phyloP scores from a whole-genome alignment of 2,113 vertebrate species.

The Scortum barcoo region DNA sequence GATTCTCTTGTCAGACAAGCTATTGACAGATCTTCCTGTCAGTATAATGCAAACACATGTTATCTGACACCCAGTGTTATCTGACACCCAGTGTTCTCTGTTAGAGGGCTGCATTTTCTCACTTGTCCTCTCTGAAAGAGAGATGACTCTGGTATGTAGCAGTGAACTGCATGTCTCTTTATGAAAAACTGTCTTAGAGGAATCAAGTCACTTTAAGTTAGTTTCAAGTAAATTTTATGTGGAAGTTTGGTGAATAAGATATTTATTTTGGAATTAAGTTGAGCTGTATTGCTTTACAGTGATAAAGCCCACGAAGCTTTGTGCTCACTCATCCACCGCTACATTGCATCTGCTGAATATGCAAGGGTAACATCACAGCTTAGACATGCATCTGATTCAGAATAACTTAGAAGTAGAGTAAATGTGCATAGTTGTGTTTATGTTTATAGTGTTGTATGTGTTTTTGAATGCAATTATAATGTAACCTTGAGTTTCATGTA shows the following conservation, averaged over 20 bases:
- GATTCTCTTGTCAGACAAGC: conserved; percentile 19
- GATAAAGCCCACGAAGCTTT: conserved; percentile 11
- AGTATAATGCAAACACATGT: conserved; percentile 22
- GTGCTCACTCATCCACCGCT: conserved; percentile 18
- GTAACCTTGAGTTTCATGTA: not conserved
- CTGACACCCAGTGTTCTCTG: conserved; percentile 11
- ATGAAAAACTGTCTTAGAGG: too few species aligned
- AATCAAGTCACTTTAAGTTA: too few species aligned
- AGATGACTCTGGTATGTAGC: not conserved
- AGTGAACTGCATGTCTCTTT: too few species aligned
- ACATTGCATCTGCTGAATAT: not conserved
- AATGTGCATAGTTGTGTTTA: not conserved
- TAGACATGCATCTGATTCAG: not conserved
- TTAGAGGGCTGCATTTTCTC: not conserved
- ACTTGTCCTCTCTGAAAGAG: not conserved
- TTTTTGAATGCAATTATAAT: not conserved
- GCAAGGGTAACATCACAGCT: conserved; percentile 16
- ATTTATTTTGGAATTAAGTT: not conserved
- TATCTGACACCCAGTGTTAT: too few species aligned
- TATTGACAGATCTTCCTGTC: conserved; percentile 42
- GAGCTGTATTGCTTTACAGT: too few species aligned
- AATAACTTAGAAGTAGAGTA: not conserved
- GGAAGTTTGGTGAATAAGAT: too few species aligned
- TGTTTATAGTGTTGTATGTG: not conserved
- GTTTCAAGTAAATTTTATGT: too few species aligned